These are phyloP conservation scores for Ptiloglossa arizonensis DNA, from an alignment of 1,140 invertebrate species.

Conservation along the genomic window DNA sequence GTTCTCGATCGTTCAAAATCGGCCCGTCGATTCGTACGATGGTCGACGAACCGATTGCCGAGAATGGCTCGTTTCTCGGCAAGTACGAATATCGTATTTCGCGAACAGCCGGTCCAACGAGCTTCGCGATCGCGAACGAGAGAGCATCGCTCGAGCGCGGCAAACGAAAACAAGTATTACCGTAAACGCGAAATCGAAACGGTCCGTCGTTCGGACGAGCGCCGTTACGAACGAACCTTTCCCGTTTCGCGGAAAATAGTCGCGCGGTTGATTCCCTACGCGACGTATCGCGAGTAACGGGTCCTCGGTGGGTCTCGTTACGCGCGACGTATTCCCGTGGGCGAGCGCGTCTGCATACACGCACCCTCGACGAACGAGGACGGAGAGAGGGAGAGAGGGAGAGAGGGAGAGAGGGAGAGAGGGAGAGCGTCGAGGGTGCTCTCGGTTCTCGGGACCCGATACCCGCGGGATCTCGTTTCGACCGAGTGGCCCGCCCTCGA, in stretches of 20 bases:
- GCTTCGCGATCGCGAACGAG: conserved; percentile 14
- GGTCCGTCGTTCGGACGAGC: not conserved
- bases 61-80: too few relatives aligned
- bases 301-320: conserved; percentile 44
- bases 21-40: not conserved
- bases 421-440: conserved; percentile 33
- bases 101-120: conserved; percentile 17
- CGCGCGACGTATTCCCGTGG: conserved; percentile 39
- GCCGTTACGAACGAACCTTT: not conserved
- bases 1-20: not conserved
- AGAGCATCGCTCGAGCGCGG: too few relatives aligned
- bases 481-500: not conserved
- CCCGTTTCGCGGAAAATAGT: not conserved
- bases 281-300: conserved; percentile 46
- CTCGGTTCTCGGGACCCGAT: conserved; percentile 1
- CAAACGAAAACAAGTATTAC: too few relatives aligned
- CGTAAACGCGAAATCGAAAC: conserved; percentile 40
- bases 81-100: conserved; percentile 15
- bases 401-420: not conserved
- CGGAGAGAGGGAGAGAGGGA: not conserved
- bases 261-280: conserved; percentile 31
- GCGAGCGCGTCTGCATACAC: not conserved
- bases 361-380: not conserved
- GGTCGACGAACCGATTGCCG: not conserved
- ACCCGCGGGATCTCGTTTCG: conserved; percentile 43